Evolutionary conservation across 2,888 invertebrate genomes (phyloP), one percentile per base, ranked within the genome.

Genomic region (Dasypogon diadema): DNA sequence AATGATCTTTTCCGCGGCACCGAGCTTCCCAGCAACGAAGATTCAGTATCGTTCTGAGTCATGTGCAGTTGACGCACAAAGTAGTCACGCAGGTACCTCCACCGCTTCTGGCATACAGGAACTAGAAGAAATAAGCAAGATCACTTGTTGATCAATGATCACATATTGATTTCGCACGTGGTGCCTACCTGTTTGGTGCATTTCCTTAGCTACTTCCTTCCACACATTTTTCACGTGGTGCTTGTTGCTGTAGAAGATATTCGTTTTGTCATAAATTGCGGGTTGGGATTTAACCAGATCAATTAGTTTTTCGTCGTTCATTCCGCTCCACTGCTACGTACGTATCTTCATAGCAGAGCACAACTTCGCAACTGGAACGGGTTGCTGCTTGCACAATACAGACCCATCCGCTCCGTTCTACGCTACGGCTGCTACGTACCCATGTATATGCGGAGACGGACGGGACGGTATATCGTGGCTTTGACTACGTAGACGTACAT

Each of bases 51-150:
- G n/a, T 58, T 74, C 58, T 74, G 58, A 74, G 74, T 74, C 74
- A 73, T 78, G 16, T 75, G 80, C 12, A 80, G 77, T 65, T 80
- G 80, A 18, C 80, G 79, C 42, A 80, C 80, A 76, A 80, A 80
- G 60, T 80, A 80, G 63, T 80, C 80, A 63, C 80, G 79, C 54
- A 80, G 75, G 74, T 80, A 80, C 63, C 80, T 76, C 80, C 80
- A 80, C 3, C 80, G 79, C 75, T 80, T 80, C 70, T 80, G 80
- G 42, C 80, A 80, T 75, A 79, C 80, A 77, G 79, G 77, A 78
- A 79, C 80, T 80, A 78, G 58, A 78, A 79, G 18, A 16, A 37
- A 55, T 55, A 34, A 21, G 30, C 34, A 14, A 30, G 37, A 22
- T 55, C 46, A 65, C 14, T 65, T 12, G n/a, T 12, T 42, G 8